A percentile compares a stretch with the other conserved stretches of the same genome.
These are phyloP conservation scores for Eupithecia centaureata DNA, from an alignment of 2,888 invertebrate species.

Conservation along the genomic window DNA sequence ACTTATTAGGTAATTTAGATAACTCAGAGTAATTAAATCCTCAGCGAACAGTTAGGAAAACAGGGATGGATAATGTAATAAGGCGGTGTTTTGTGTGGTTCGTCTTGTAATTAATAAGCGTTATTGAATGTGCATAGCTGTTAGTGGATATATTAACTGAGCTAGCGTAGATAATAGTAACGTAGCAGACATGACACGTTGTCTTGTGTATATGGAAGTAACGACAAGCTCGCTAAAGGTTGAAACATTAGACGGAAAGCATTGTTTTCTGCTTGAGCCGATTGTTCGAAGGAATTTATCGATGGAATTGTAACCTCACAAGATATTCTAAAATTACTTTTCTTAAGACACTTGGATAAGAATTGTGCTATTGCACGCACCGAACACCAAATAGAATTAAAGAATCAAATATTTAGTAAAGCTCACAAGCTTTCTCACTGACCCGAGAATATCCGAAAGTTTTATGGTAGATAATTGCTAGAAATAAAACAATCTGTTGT, in stretches of 20 bases:
- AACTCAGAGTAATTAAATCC: constrained; percentile 75
- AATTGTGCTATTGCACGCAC: constrained; percentile 83
- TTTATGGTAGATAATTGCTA: constrained; percentile 77
- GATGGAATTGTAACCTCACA: constrained; percentile 68
- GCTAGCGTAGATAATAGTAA: constrained; percentile 72
- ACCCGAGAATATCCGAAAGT: constrained; percentile 68
- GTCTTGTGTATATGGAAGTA: constrained; percentile 54
- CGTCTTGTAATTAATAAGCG: constrained; percentile 78
- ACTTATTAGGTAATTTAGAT: constrained; percentile 81
- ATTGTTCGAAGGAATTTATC: constrained; percentile 71
- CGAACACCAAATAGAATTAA: constrained; percentile 77
- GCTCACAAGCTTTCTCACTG: constrained; percentile 76
- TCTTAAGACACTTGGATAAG: constrained; percentile 64
- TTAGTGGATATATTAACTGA: constrained; percentile 67
- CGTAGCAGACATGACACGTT: constrained; percentile 57
- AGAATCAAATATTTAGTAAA: constrained; percentile 67
- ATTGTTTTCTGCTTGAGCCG: constrained; percentile 46
- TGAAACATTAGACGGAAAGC: constrained; percentile 56
- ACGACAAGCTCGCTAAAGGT: constrained; percentile 77
- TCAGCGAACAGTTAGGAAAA: constrained; percentile 82
- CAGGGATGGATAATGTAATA: constrained; percentile 81
- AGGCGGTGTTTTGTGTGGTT: constrained; percentile 78
- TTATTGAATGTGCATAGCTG: constrained; percentile 80
- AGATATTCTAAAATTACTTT: constrained; percentile 60
- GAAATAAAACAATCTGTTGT: constrained; percentile 76